Evolutionary conservation across 2,113 vertebrate genomes (phyloP), one percentile per base, ranked within the genome.

Genomic region (Epinephelus moara): DNA sequence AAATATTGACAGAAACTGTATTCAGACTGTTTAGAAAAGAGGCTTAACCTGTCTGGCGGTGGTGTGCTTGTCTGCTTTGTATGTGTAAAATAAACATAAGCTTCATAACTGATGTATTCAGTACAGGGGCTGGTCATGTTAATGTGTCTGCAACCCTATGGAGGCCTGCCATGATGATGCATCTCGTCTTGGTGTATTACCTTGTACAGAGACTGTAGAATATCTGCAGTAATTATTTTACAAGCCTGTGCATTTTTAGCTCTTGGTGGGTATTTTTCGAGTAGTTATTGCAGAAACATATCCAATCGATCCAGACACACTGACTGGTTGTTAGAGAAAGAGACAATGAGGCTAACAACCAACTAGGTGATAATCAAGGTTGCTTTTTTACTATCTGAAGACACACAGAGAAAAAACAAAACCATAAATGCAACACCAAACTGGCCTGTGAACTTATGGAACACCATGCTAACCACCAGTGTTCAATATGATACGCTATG

Each of bases 81-180:
- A 18, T 11, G 10, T 78, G 42, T 74, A 18, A 67, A 84, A 74
- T 25, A 55, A 73, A 69, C 37, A 74, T 25, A 74, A 59, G 47
- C 59, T 49, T 59, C 23, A 17, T 10, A 1, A 74, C 21, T 0
- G 21, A 78, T 60, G 17, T 33, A 14, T 56, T 73, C 40, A 68
- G 70, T 11, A 4, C 37, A 45, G 52, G 42, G 9, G 23, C 15
- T 23, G 30, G 33, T 60, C 4, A 7, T 45, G 63, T 74, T 19
- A 27, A 19, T 13, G 53, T 8, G 14, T 37, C 25, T 4, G 14
- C 10, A 45, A 40, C 42, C 47, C 40, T 2, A 25, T 47, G 57
- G 56, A 70, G 2, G 57, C 19, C 12, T 72, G 52, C 30, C 52
- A 66, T 14, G 50, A 27, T 57, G 81, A 63, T 9, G 50, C 67